Conservation (phyloP, 2,888 invertebrate species). For the Chrysolina oricalcia region DNA sequence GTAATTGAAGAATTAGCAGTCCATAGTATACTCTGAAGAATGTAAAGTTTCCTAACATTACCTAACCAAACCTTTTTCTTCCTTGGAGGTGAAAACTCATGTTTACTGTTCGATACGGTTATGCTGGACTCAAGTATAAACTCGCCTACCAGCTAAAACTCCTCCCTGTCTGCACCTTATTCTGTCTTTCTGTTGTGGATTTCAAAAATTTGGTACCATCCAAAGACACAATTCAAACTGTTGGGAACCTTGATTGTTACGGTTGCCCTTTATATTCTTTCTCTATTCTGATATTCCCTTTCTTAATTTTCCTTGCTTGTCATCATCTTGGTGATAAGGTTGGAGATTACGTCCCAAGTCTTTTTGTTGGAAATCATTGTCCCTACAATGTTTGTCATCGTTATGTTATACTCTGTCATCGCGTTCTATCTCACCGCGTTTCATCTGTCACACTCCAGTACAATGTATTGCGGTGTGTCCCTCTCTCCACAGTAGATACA, state of each 20-base stretch:
- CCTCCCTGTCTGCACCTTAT: neutral
- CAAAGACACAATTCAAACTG: neutral
- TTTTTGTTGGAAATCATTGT: neutral
- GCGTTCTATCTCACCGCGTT: neutral
- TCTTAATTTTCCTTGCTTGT: neutral
- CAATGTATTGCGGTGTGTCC: conserved; percentile 4
- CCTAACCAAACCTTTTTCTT: neutral
- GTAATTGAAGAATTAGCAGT: too few relatives aligned
- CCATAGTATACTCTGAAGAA: too few relatives aligned
- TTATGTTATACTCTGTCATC: neutral
- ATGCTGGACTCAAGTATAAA: neutral
- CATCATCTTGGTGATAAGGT: neutral
- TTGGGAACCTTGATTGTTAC: neutral
- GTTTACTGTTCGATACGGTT: neutral
- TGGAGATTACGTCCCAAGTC: neutral
- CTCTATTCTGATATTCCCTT: neutral
- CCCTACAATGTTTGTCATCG: neutral
- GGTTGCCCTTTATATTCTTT: neutral
- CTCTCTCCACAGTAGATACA: conserved; percentile 17
- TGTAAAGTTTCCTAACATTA: too few relatives aligned
- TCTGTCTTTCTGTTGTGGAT: neutral
- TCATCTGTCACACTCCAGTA: neutral
- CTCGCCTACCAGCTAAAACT: neutral
- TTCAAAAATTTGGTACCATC: neutral
- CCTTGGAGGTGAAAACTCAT: neutral